Evolutionary conservation across 1,140 invertebrate genomes (phyloP), one percentile per base, ranked within the genome.

Genomic region (Phortica variegata): DNA sequence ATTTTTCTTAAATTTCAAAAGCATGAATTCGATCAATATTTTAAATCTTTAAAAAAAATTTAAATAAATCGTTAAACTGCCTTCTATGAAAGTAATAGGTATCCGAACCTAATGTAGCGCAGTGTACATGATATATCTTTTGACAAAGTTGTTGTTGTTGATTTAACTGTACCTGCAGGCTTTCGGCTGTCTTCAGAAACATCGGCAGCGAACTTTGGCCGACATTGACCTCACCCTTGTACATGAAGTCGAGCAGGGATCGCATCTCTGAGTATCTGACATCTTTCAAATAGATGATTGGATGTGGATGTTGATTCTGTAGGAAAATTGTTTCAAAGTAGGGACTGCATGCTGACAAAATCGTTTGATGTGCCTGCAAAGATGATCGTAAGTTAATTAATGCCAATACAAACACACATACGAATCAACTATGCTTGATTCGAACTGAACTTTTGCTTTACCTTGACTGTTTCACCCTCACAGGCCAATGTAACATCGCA

Each of bases 241-340:
- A 92, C 90, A 93, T 93, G 78, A 91, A 92, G 79, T 90, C 88
- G 65, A 92, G 81, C 61, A 92, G 79, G 36, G 89, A 89, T 77
- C 89, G 89, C 82, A 93, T 90, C 80, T 92, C 89, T 61, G 84
- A 85, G 73, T 87, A 87, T 78, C 89, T 84, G 63, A 93, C 88
- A 85, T 92, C 90, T 84, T 89, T 90, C 66, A 93, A 83, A 77
- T 91, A 91, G 79, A 95, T 91, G 71, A 93, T 93, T 37, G 91
- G 91, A 81, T 95, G 91, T 72, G 90, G 89, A 80, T 93, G 90
- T 55, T 83, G 85, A 77, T 93, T 94, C 79, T 91, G 87, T 61
- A 93, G 82, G 78, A 96, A 93, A 78, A 96, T 87, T 77, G 84
- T 89, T 82, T 95, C 91, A 79, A 96, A 95, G 81, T 95, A 95